Conservation (phyloP, 2,113 vertebrate genomes). For the Corydoras sp. region DNA sequence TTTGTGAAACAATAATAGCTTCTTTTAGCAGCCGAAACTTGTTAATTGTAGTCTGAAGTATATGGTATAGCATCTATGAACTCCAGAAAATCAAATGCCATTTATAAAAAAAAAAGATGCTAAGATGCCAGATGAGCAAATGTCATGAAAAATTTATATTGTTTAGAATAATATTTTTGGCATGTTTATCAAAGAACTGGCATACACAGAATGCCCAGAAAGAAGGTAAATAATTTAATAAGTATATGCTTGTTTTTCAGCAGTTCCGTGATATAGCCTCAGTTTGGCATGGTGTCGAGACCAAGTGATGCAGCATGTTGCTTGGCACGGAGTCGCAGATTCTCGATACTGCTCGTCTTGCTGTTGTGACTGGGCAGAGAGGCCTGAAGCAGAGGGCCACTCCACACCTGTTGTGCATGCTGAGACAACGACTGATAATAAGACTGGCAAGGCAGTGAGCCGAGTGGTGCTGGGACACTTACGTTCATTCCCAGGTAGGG, state of each 20-base stretch:
- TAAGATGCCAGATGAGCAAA: background rate
- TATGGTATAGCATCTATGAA: background rate
- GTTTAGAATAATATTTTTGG: too few relatives aligned
- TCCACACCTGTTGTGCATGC: conserved; percentile 92
- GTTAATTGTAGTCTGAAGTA: background rate
- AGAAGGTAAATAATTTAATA: too few relatives aligned
- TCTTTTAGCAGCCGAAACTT: too few relatives aligned
- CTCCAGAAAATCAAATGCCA: background rate
- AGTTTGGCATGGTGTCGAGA: conserved; percentile 92
- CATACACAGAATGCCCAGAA: too few relatives aligned
- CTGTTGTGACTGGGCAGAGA: conserved; percentile 88
- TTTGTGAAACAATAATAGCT: too few relatives aligned
- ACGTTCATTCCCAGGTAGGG: conserved; percentile 95
- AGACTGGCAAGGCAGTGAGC: conserved; percentile 93
- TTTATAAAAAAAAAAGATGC: background rate
- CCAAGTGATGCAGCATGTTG: conserved; percentile 94
- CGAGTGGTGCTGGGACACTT: conserved; percentile 82
- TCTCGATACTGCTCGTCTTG: conserved; percentile 98
- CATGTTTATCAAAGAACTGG: too few relatives aligned
- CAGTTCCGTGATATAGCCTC: conserved; percentile 46
- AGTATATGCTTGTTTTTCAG: background rate
- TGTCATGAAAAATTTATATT: too few relatives aligned
- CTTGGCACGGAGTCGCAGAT: conserved; percentile 91
- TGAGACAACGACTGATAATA: conserved; percentile 96
- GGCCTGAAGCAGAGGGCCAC: conserved; percentile 85